These are phyloP conservation scores for Catalaphyllia jardinei DNA, from an alignment of 64 coral and sea anemone species.

Conservation along the genomic window DNA sequence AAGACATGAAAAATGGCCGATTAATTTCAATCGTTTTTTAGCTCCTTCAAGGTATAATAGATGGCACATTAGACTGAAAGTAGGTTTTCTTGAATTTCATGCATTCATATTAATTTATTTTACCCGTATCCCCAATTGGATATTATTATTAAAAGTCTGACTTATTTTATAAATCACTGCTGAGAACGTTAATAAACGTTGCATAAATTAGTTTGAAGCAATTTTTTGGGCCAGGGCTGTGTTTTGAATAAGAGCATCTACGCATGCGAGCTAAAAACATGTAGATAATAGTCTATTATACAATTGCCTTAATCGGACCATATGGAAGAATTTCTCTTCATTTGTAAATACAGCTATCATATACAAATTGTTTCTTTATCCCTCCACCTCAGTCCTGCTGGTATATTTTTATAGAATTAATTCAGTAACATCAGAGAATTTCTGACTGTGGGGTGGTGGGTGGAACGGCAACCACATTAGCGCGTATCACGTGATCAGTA, in stretches of 20 bases:
- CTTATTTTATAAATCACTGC: neutral
- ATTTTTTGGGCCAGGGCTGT: neutral
- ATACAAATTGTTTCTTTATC: neutral
- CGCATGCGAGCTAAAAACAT: neutral
- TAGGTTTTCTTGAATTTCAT: no score
- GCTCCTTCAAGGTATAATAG: no score
- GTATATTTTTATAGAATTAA: slow-evolving; percentile 28
- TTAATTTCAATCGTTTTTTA: no score
- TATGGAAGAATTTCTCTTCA: neutral
- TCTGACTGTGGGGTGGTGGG: neutral
- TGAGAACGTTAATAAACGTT: neutral
- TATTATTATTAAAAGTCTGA: no score
- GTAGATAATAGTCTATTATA: slow-evolving; percentile 1
- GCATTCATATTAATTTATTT: no score
- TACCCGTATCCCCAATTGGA: no score
- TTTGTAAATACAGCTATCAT: neutral
- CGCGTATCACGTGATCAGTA: neutral
- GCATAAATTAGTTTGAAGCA: neutral
- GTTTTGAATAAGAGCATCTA: neutral
- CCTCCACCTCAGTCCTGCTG: neutral
- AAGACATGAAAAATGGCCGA: no score
- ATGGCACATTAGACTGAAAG: no score
- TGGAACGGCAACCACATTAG: neutral
- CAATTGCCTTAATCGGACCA: neutral
- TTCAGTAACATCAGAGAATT: slow-evolving; percentile 11